Evolutionary conservation across 2,888 invertebrate species (phyloP), one percentile per base, ranked within the genome.

Genomic region (Lepidocyrtinus sp.): DNA sequence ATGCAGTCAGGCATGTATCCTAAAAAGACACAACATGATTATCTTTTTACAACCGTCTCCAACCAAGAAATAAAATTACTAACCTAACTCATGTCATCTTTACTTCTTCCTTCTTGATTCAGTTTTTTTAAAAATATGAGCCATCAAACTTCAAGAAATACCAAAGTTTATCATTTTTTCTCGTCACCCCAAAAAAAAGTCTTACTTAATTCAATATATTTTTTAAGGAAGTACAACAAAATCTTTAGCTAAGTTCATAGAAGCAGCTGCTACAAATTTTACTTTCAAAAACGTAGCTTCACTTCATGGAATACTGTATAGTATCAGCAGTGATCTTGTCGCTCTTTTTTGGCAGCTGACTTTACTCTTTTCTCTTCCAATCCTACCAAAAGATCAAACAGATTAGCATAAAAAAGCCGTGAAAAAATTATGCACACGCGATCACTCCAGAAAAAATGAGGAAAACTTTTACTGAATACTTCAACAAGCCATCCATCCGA

Each of bases 291-390:
- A 55, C 36, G 12, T 36, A 9, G 55, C 55, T 55, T 55, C 5
- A 55, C 17, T 55, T 55, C 17, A 55, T 55, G n/a, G 17, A 55
- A 17, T 55, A 17, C n/a, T n/a, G n/a, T n/a, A n/a, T 17, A 55
- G 55, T 55, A 55, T 55, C 55, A 55, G 55, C 55, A 55, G 55
- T 55, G 55, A 55, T 55, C 15, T 55, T n/a, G 55, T 55, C 17
- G 36, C 15, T 71, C 5, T 22, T 19, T 68, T 68, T 74, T 74
- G 74, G 74, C 74, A 74, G 74, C 59, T 59, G 74, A 74, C 27
- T 74, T 74, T 15, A 67, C 45, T 21, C n/a, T n/a, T 55, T 21
- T 9, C 27, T 62, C 50, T 36, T 17, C 17, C n/a, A 55, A n/a
- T 55, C 55, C 9, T n/a, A 3, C 9, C 17, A 25, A 62, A 21